Conservation (phyloP, 2,888 invertebrate genomes). For the Nephrocerus scutellatus region DNA sequence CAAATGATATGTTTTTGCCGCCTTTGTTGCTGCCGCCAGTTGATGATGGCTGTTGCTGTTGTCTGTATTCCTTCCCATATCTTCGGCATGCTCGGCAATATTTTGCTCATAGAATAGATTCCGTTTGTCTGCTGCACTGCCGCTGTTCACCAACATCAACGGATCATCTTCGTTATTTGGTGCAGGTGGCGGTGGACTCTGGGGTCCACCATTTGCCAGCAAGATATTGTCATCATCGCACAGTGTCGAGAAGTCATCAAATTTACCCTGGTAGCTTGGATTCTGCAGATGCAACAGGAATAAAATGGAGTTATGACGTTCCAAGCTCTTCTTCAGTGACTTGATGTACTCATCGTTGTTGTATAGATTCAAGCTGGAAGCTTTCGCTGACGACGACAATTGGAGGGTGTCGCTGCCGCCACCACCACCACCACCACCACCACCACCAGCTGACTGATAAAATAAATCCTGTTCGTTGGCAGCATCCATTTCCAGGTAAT, state of each 20-base stretch:
- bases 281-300: slow-evolving; percentile 45
- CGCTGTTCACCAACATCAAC: slow-evolving; percentile 17
- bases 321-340: slow-evolving; percentile 41
- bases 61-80: slow-evolving; percentile 21
- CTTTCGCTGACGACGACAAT: neutral
- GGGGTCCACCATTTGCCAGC: slow-evolving; percentile 45
- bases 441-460: slow-evolving; percentile 16
- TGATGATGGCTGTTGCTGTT: slow-evolving; percentile 13
- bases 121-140: neutral
- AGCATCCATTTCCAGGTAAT: slow-evolving; percentile 22
- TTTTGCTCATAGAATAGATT: slow-evolving; percentile 2
- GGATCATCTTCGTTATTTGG: slow-evolving; percentile 61
- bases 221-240: slow-evolving; percentile 29
- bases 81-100: slow-evolving; percentile 2
- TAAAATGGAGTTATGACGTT: slow-evolving; percentile 46
- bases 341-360: slow-evolving; percentile 45
- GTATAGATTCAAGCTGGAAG: slow-evolving; percentile 39
- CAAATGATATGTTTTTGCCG: slow-evolving; percentile 17
- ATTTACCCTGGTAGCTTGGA: slow-evolving; percentile 37
- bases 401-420: neutral
- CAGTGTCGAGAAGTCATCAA: slow-evolving; percentile 25
- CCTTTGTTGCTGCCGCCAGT: slow-evolving; percentile 8
- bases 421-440: slow-evolving; percentile 12
- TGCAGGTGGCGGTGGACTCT: slow-evolving; percentile 76
- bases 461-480: slow-evolving; percentile 24